Evolutionary conservation across 2,113 vertebrate genomes (phyloP).

Genomic region (Sylvia atricapilla): DNA sequence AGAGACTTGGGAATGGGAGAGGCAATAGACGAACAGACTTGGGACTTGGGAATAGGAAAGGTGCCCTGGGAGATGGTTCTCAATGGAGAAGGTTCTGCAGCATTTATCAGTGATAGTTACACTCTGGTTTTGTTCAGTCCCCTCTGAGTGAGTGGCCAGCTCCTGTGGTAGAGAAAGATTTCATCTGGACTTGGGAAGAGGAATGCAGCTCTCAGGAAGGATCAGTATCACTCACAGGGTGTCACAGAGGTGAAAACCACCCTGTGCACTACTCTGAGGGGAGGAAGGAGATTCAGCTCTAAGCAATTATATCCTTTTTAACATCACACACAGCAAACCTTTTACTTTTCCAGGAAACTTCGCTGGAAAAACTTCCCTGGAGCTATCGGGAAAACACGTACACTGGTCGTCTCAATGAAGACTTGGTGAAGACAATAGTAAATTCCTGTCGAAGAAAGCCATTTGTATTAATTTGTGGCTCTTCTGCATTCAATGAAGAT

Average conservation of each 20-base stretch:
- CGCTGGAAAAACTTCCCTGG: constrained; percentile 69
- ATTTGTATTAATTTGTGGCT: constrained; percentile 76
- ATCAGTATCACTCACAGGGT: background rate
- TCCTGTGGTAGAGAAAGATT: background rate
- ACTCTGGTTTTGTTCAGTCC: background rate
- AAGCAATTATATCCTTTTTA: background rate
- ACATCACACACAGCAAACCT: background rate
- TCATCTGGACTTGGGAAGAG: background rate
- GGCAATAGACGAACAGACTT: background rate
- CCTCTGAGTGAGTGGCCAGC: background rate
- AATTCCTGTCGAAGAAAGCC: constrained; percentile 69
- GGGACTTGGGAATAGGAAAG: background rate
- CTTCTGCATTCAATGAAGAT: constrained; percentile 71
- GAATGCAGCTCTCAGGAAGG: background rate
- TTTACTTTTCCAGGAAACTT: constrained; percentile 68
- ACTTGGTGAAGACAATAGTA: constrained; percentile 55
- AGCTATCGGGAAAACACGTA: constrained; percentile 74
- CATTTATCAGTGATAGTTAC: background rate
- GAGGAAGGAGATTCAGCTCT: background rate
- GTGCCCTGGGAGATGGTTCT: background rate
- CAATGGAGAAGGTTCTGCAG: background rate
- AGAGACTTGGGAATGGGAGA: constrained; percentile 2
- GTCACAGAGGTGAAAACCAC: background rate
- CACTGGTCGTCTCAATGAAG: constrained; percentile 60
- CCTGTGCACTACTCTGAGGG: background rate